Evolutionary conservation across 2,797 vertebrate species (phyloP).

Genomic region (Clarias pachynema): DNA sequence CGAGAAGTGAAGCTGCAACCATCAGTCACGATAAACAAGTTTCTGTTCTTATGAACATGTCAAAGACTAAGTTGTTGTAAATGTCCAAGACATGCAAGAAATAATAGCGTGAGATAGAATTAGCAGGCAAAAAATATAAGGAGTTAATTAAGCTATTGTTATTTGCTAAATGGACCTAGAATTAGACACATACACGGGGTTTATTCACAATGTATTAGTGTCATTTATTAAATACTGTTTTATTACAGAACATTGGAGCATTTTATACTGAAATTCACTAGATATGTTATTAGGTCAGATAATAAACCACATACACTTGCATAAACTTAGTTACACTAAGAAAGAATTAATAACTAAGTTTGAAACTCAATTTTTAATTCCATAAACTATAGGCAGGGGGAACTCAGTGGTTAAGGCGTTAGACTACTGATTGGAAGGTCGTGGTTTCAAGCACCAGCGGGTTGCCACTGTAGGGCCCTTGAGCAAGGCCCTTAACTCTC

Average conservation of each 20-base stretch:
- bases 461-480: too few relatives aligned
- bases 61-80: conserved; percentile 3
- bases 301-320: not conserved
- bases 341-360: not conserved
- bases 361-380: not conserved
- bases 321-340: not conserved
- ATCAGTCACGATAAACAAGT: not conserved
- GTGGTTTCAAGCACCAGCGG: too few relatives aligned
- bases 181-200: not conserved
- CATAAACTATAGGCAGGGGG: too few relatives aligned
- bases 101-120: not conserved
- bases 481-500: too few relatives aligned
- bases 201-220: not conserved
- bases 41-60: not conserved
- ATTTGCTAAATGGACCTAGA: not conserved
- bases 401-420: too few relatives aligned
- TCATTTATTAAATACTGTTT: not conserved
- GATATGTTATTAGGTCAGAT: not conserved
- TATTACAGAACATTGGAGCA: not conserved
- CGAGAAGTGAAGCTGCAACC: not conserved
- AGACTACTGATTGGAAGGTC: too few relatives aligned
- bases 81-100: not conserved
- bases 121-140: not conserved
- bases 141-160: not conserved
- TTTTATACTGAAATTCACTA: not conserved